Evolutionary conservation across 1,140 invertebrate genomes (phyloP), one percentile per base, ranked within the genome.

Genomic region (Ruditapes philippinarum): DNA sequence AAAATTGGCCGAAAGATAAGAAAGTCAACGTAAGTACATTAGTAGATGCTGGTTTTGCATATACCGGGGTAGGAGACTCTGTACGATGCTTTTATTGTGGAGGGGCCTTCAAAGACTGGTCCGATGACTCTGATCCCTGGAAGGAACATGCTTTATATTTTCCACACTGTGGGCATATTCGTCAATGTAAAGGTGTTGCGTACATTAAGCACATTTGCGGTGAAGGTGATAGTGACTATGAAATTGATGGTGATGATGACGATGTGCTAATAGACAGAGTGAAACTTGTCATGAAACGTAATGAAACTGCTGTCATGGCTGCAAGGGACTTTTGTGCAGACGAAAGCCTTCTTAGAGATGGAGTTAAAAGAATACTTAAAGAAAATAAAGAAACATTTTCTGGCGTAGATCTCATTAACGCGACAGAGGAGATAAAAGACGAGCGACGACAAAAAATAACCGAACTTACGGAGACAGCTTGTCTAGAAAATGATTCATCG

Each of bases 11-110:
- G 0, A 45, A 60, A 33, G 65, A 25, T 19, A 62, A 62, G 11
- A 36, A 11, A 60, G 28, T 51, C 9, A 14, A 17, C 36, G 31
- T 54, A n/a, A 49, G 17, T 12, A 28, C 33, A 40, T 9, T 57
- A 11, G 49, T 25, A 33, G 31, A 57, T 5, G 76, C 76, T 14
- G 76, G 76, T 57, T 91, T 94, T 78, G 91, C 84, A 36, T 93
- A 92, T 82, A 51, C 91, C 0, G 81, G 65, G n/a, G 22, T 42
- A 11, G n/a, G 38, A 7, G 60, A 83, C 38, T 25, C 25, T 51
- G 65, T 68, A 11, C 7, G 38, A 45, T 70, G 42, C 33, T 68
- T 83, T 40, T 40, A 68, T 70, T 70, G 65, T 68, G 38, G 38
- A 2, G 42, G 65, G 4, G 70, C 25, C 3, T 36, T 85, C 28